phyloP scores from a whole-genome alignment of 2,888 invertebrate genomes.

The Epistrophe eligans region DNA sequence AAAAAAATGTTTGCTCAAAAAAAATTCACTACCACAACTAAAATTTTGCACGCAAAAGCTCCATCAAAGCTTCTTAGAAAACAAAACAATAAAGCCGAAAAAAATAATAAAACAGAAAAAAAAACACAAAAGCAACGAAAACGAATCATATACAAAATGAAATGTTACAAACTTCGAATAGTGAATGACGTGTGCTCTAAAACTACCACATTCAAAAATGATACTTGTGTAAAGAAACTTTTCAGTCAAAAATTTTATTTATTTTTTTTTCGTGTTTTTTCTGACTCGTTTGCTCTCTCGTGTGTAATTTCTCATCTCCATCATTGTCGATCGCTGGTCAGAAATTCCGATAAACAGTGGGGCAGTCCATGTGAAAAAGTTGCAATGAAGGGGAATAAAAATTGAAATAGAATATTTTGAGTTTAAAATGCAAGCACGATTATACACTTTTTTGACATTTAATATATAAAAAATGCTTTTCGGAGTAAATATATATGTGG shows the following conservation, averaged over 20 bases:
- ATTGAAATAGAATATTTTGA: neutral
- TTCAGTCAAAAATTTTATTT: constrained; percentile 29
- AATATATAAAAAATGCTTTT: too few relatives aligned
- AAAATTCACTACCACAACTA: constrained; percentile 12
- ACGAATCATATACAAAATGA: constrained; percentile 44
- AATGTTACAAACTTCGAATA: constrained; percentile 45
- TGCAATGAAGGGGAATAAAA: neutral
- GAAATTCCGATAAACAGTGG: neutral
- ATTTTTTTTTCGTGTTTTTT: constrained; percentile 32
- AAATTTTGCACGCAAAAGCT: constrained; percentile 44
- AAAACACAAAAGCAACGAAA: constrained; percentile 29
- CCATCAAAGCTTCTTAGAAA: neutral
- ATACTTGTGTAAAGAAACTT: constrained; percentile 32
- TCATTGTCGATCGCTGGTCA: constrained; percentile 14
- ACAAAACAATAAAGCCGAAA: neutral
- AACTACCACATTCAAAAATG: constrained; percentile 37
- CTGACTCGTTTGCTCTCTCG: constrained; percentile 48
- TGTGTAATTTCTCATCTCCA: constrained; percentile 66
- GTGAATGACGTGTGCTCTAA: constrained; percentile 41
- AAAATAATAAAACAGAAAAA: constrained; percentile 13
- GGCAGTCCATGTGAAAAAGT: accelerated
- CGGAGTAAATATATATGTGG: too few relatives aligned
- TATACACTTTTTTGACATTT: too few relatives aligned
- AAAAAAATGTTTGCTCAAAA: neutral
- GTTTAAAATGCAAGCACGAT: too few relatives aligned